Percentiles rank a stretch among this genome's conserved stretches.
Evolutionary conservation across 2,113 vertebrate genomes (phyloP).

Genomic region (Gallinago undulata): DNA sequence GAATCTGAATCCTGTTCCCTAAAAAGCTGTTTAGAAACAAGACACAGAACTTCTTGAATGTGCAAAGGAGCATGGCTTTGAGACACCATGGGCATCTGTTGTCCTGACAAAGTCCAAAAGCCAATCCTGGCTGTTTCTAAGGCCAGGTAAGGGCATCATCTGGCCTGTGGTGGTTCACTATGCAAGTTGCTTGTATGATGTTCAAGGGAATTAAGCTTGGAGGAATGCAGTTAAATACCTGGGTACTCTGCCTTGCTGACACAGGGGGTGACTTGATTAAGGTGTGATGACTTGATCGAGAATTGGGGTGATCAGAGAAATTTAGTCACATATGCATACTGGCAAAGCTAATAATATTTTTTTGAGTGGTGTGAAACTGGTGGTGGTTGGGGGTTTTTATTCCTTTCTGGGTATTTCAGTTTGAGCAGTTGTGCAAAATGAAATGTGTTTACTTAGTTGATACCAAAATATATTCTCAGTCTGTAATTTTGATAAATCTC

Average conservation of each 20-base stretch:
- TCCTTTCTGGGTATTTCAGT: neutral
- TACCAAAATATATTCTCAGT: neutral
- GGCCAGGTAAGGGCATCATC: neutral
- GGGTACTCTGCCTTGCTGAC: neutral
- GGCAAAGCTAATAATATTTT: neutral
- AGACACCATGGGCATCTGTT: neutral
- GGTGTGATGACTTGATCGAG: neutral
- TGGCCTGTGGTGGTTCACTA: neutral
- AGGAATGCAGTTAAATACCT: neutral
- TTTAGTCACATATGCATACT: neutral
- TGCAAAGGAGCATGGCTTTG: neutral
- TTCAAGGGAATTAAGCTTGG: neutral
- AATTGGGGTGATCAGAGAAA: neutral
- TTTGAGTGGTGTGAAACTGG: neutral
- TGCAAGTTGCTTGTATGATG: fast-evolving
- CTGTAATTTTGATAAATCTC: neutral
- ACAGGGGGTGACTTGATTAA: neutral
- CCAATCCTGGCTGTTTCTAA: neutral
- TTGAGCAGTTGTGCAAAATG: neutral
- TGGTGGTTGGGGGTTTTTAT: neutral
- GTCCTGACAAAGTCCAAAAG: neutral
- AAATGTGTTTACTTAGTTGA: slow-evolving; percentile 5
- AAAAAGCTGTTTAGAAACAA: neutral
- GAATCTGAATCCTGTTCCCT: neutral
- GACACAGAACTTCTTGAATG: neutral